Base-by-base conservation (phyloP, 2,113 vertebrate genomes). In the Rhombomys opimus region DNA sequence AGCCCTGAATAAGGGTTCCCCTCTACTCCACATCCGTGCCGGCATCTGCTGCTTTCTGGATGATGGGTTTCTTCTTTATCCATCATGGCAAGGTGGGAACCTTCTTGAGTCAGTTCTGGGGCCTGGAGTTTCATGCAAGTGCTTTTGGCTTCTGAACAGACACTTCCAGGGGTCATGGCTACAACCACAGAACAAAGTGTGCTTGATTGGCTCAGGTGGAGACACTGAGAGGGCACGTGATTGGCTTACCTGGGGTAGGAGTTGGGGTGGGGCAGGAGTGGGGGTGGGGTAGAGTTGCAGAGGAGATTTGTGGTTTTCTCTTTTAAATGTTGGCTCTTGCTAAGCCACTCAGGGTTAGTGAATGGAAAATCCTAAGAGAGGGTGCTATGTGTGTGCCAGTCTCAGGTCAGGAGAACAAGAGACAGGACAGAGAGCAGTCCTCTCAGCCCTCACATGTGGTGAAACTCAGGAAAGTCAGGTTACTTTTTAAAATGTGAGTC, bases 391-490 rank as follows among this genome's bases (percentile, higher is more conserved):
- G 46, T 46, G 46, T 46, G 46, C 46, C 46, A 46, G 46, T 46
- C 46, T 46, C 46, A 46, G 46, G 46, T 46, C 46, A 46, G 46
- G 46, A 46, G 46, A 46, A 46, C 46, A 46, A 46, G 46, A 46
- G 46, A 61, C 15, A 72, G 68, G n/a, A 5, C 22, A 65, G 32
- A 50, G 57, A 38, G 87, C 14, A 30, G 68, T 27, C 30, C 10
- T 65, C 80, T 72, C 23, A 38, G 25, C 88, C 80, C 57, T 90
- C n/a, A 14, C 0, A 2, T 41, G 88, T 59, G 70, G 75, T 76
- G 92, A 87, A 50, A 86, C 59, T 81, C 63, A 97, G 96, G 92
- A 97, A 97, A 95, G 96, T 92, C 89, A 91, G 94, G 76, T 95
- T 22, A 52, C 65, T 96, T 96, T 97, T 94, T 6, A 2, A 80